phyloP scores from a whole-genome alignment of 2,113 vertebrate species.

The Anguilla japonica region DNA sequence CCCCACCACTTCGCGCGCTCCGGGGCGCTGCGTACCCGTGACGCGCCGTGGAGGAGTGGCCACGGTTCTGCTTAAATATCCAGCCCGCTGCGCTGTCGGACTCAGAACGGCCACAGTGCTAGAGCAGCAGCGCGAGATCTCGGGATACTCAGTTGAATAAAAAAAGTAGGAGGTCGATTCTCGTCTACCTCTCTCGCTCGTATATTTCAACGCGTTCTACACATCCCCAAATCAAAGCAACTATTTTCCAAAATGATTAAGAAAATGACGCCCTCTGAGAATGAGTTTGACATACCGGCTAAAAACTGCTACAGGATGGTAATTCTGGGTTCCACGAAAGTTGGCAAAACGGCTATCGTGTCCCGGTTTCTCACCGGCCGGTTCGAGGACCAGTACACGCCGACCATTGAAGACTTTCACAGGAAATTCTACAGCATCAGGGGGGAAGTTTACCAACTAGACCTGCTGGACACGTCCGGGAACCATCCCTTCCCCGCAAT shows the following conservation, averaged over 20 bases:
- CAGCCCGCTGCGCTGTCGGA: background rate
- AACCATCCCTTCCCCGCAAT: constrained; percentile 97
- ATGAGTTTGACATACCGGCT: constrained; percentile 86
- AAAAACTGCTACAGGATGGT: constrained; percentile 99
- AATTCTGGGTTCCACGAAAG: constrained; percentile 95
- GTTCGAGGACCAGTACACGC: constrained; percentile 96
- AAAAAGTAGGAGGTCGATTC: background rate
- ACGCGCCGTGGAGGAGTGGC: constrained; percentile 49
- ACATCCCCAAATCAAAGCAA: background rate
- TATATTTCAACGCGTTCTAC: background rate
- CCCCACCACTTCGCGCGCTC: background rate
- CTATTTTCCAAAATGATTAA: constrained; percentile 83
- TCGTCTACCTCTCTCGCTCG: background rate
- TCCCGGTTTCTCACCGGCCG: constrained; percentile 91
- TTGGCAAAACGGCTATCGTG: constrained; percentile 96
- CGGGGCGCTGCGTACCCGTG: constrained; percentile 37
- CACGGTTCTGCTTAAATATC: constrained; percentile 40
- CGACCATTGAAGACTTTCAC: constrained; percentile 98
- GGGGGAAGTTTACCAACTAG: constrained; percentile 92
- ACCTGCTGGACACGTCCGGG: constrained; percentile 94
- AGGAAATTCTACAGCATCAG: constrained; percentile 98
- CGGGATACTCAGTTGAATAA: background rate
- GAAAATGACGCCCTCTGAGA: constrained; percentile 87
- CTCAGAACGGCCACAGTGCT: constrained; percentile 32
- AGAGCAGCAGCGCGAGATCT: constrained; percentile 13